A percentile compares a stretch with the other conserved stretches of the same genome.
Evolutionary conservation across 2,888 invertebrate species (phyloP).

Genomic region (Mythimna vitellina): DNA sequence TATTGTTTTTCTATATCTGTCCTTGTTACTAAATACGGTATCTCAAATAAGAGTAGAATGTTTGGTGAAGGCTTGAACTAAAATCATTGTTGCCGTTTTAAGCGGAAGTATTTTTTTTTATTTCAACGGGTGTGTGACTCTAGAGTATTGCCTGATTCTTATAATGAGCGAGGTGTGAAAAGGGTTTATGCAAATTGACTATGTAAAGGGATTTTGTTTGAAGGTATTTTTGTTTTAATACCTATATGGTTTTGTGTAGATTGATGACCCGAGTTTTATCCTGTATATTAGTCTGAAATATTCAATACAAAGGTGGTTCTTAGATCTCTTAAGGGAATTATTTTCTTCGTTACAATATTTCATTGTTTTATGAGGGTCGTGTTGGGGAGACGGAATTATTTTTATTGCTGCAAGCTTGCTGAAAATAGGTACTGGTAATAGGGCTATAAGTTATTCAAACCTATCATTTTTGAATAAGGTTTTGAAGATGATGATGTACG

Average conservation of each 20-base stretch:
- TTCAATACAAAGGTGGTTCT: slow-evolving; percentile 48
- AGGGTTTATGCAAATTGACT: slow-evolving; percentile 64
- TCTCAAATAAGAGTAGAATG: slow-evolving; percentile 78
- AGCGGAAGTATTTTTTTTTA: slow-evolving; percentile 67
- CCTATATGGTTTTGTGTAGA: slow-evolving; percentile 28
- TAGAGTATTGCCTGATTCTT: slow-evolving; percentile 56
- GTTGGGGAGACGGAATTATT: slow-evolving; percentile 28
- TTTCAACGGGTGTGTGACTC: slow-evolving; percentile 51
- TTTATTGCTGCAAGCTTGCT: slow-evolving; percentile 34
- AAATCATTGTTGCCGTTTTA: slow-evolving; percentile 85
- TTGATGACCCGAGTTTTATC: slow-evolving; percentile 45
- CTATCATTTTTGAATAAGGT: neutral
- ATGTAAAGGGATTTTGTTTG: slow-evolving; percentile 56
- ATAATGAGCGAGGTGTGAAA: slow-evolving; percentile 55
- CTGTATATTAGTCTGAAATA: slow-evolving; percentile 39
- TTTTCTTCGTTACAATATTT: slow-evolving; percentile 35
- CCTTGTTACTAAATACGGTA: slow-evolving; percentile 74
- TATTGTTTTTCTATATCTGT: slow-evolving; percentile 63
- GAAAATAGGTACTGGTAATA: slow-evolving; percentile 19
- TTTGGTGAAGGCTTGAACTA: slow-evolving; percentile 82
- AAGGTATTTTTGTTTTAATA: slow-evolving; percentile 56
- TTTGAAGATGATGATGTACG: neutral
- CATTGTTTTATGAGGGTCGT: slow-evolving; percentile 40
- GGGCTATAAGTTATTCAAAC: slow-evolving; percentile 14
- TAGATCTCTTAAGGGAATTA: slow-evolving; percentile 41